Conservation (phyloP, 1,140 invertebrate genomes). For the Homarus americanus region DNA sequence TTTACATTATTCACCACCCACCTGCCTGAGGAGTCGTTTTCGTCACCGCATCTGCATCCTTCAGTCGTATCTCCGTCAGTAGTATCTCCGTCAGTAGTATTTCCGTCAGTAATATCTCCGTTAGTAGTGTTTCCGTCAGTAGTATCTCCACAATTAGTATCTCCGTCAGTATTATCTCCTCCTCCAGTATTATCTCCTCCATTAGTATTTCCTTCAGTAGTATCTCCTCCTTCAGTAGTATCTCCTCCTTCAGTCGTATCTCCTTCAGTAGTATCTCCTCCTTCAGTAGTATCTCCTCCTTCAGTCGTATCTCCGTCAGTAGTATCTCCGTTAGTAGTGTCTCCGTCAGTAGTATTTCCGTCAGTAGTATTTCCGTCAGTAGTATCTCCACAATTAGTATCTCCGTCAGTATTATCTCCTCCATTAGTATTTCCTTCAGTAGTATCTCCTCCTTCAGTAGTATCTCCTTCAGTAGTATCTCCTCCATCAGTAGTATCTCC, state of each 20-base stretch:
- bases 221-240: neutral
- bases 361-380: neutral
- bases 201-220: neutral
- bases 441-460: neutral
- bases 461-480: neutral
- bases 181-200: neutral
- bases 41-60: no score
- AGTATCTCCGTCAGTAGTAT: no score
- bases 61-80: no score
- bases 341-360: neutral
- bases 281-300: constrained; percentile 20
- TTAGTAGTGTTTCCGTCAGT: no score
- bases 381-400: neutral
- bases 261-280: neutral
- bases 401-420: neutral
- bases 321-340: neutral
- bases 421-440: neutral
- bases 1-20: no score
- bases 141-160: neutral
- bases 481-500: neutral
- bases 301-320: neutral
- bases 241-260: no score
- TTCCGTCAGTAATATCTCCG: no score
- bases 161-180: neutral
- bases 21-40: no score